Conservation (phyloP, 2,113 vertebrate genomes). For the Okapia johnstoni region DNA sequence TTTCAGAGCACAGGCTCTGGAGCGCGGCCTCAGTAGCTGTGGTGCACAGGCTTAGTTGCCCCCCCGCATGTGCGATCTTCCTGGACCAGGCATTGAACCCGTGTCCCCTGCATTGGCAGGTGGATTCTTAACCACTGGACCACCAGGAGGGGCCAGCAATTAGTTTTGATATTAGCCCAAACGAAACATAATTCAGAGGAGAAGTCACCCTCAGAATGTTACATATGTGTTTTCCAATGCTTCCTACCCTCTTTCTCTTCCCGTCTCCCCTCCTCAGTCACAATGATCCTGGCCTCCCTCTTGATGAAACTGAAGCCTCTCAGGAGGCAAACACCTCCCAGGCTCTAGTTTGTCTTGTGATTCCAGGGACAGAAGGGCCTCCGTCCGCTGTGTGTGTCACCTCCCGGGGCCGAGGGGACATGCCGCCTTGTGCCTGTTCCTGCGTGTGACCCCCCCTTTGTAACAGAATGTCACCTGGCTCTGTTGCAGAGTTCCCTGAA, state of each 20-base stretch:
- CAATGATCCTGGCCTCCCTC: neutral
- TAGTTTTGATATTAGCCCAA: neutral
- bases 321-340: neutral
- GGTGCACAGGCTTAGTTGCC: neutral
- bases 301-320: neutral
- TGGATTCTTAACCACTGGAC: neutral
- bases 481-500: constrained; percentile 90
- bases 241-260: neutral
- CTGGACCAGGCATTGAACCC: neutral
- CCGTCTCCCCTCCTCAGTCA: neutral
- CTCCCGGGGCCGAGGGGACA: rapidly evolving
- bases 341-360: neutral
- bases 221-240: neutral
- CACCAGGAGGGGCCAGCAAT: neutral
- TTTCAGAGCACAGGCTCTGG: neutral
- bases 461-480: constrained; percentile 56
- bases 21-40: neutral
- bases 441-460: neutral
- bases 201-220: neutral
- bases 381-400: neutral
- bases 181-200: neutral
- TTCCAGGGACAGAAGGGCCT: neutral
- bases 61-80: neutral
- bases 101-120: neutral
- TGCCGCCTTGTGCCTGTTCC: neutral